Base-by-base conservation (phyloP, 2,888 invertebrate genomes). In the Drosophila mercatorum region DNA sequence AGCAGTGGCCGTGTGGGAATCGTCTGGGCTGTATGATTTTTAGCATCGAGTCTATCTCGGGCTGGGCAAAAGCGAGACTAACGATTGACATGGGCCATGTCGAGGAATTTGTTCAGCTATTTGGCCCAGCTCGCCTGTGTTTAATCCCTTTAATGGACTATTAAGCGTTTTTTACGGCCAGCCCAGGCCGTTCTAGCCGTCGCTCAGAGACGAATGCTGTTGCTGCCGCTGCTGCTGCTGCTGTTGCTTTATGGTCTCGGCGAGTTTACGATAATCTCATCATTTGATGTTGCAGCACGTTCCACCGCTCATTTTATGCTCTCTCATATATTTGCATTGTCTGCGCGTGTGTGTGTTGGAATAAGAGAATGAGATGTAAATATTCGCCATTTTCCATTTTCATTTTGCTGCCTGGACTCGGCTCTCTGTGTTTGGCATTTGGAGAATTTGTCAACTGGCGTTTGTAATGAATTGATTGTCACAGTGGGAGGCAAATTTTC, bases 381-480 rank as follows among this genome's bases (percentile, higher is more conserved):
- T 78, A 62, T 67, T 63, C n/a, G 22, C 11, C 57, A 59, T 56
- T 56, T 56, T 41, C 46, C 43, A 47, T n/a, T 56, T 56, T 46
- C 38, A 49, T 40, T 40, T 31, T 17, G 36, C 14, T 36, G 31
- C 17, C 64, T 31, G 26, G 8, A 38, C 8, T 38, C 43, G 22
- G 51, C 41, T 55, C 64, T 64, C 62, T 64, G 82, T 60, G 40
- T 57, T 64, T 61, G 80, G 56, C 78, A 78, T 78, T 78, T 75
- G 41, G 34, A 61, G 78, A 87, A 83, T 78, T 87, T 83, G 83
- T 89, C 87, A 74, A 78, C 89, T 83, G 77, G 58, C 77, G 80
- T 61, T 69, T 81, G 77, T 78, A 78, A 82, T 89, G 86, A 89
- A 88, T 85, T 89, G 90, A 89, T 85, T 85, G 80, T 75, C 75